These are phyloP conservation scores for Nomada flava DNA, from an alignment of 2,888 invertebrate genomes.

Conservation along the genomic window DNA sequence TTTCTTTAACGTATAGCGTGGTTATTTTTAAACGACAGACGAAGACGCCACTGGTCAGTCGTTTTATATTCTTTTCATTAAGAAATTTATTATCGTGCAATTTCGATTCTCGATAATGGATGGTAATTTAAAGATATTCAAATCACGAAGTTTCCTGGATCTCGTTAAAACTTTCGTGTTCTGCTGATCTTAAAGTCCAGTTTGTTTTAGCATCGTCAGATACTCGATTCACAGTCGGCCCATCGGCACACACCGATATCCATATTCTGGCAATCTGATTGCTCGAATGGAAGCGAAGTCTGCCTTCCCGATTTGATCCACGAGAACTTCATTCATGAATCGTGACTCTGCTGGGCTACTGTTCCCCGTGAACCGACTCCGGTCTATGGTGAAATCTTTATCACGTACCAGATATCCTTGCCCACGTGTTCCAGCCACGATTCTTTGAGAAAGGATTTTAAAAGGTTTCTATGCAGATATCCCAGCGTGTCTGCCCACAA, in stretches of 20 bases:
- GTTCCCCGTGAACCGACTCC: conserved; percentile 40
- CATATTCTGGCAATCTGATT: conserved; percentile 8
- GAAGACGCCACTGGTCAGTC: conserved; percentile 33
- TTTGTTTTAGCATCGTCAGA: not conserved
- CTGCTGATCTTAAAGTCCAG: conserved; percentile 4
- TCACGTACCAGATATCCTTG: conserved; percentile 67
- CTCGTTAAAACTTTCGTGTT: not conserved
- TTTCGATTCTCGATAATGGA: too few relatives aligned
- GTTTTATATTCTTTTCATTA: too few relatives aligned
- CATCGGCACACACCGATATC: conserved; percentile 16
- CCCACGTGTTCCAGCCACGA: conserved; percentile 58
- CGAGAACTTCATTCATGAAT: conserved; percentile 63
- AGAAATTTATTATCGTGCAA: too few relatives aligned
- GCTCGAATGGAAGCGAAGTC: conserved; percentile 9
- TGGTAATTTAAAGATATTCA: too few relatives aligned
- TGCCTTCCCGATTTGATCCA: not conserved
- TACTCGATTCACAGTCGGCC: not conserved
- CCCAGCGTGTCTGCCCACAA: conserved; percentile 54
- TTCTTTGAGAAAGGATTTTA: conserved; percentile 49
- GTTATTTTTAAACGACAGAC: conserved; percentile 51
- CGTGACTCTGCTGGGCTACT: conserved; percentile 59
- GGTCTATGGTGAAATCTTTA: conserved; percentile 69
- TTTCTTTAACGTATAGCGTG: conserved; percentile 9
- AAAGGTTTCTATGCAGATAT: conserved; percentile 67
- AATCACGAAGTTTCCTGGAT: not conserved